These are phyloP conservation scores for Xenotilapia flavipinnis DNA, from an alignment of 2,113 vertebrate species.

Conservation along the genomic window DNA sequence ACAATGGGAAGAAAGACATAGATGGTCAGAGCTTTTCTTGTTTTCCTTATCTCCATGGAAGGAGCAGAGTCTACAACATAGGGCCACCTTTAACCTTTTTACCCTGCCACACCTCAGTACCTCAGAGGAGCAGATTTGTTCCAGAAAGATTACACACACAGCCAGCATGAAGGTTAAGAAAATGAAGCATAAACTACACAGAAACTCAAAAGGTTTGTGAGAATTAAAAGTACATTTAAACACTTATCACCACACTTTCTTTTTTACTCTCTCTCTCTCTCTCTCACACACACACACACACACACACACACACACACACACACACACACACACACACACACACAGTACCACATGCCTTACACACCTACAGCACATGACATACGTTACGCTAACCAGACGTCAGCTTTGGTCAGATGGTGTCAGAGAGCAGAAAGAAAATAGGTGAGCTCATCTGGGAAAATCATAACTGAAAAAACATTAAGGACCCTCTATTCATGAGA, in stretches of 20 bases:
- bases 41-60: constrained; percentile 37
- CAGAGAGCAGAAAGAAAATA: constrained; percentile 19
- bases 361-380: background rate
- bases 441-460: constrained; percentile 46
- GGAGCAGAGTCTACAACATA: constrained; percentile 10
- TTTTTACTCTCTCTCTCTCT: background rate
- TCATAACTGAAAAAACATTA: background rate
- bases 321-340: fast-evolving
- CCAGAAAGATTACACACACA: background rate
- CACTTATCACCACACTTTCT: background rate
- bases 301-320: fast-evolving
- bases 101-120: constrained; percentile 40
- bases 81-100: constrained; percentile 40
- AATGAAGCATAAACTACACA: background rate
- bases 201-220: background rate
- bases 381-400: background rate
- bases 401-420: constrained; percentile 37
- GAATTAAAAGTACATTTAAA: background rate
- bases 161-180: background rate
- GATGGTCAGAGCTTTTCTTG: background rate
- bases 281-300: background rate
- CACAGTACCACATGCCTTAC: background rate
- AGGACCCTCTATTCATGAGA: background rate
- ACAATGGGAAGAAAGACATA: background rate
- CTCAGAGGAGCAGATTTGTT: background rate